Conservation (phyloP, 1,140 invertebrate species). For the Geopemphigus sp. region DNA sequence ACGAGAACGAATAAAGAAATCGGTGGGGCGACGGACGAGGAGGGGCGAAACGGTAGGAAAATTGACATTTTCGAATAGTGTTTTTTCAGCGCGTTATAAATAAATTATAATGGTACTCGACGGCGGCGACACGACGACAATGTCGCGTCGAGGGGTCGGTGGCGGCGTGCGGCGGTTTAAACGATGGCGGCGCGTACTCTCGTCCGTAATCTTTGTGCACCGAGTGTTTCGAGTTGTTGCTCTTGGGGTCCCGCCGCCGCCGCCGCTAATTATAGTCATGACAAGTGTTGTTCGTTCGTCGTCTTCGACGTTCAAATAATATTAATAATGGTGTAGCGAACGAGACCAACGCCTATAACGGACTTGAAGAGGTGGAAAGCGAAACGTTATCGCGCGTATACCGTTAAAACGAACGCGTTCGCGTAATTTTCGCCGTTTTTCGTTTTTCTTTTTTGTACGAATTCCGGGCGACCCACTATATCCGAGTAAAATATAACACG, state of each 20-base stretch:
- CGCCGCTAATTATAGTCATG: slow-evolving; percentile 44
- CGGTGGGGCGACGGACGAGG: too few species aligned
- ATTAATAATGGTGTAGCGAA: not conserved
- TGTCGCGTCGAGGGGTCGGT: too few species aligned
- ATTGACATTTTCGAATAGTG: slow-evolving; percentile 17
- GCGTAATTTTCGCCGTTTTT: not conserved
- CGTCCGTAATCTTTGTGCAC: slow-evolving; percentile 22
- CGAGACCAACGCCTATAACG: slow-evolving; percentile 20
- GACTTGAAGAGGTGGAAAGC: not conserved
- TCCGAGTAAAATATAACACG: too few species aligned
- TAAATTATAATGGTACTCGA: slow-evolving; percentile 37
- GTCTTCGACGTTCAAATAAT: not conserved
- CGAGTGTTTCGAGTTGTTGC: slow-evolving; percentile 36
- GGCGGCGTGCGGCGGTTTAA: not conserved
- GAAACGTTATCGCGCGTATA: not conserved
- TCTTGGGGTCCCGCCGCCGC: slow-evolving; percentile 1
- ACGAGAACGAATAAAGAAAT: not conserved
- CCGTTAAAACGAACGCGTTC: not conserved
- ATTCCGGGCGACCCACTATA: too few species aligned
- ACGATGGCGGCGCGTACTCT: not conserved
- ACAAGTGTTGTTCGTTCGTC: not conserved
- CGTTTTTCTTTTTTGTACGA: not conserved
- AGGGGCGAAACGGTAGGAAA: too few species aligned
- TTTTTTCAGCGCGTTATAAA: slow-evolving; percentile 6
- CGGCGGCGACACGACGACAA: too few species aligned